A percentile compares a stretch with the other conserved stretches of the same genome.
phyloP scores from a whole-genome alignment of 2,797 vertebrate genomes.

The Poecilia gillii region DNA sequence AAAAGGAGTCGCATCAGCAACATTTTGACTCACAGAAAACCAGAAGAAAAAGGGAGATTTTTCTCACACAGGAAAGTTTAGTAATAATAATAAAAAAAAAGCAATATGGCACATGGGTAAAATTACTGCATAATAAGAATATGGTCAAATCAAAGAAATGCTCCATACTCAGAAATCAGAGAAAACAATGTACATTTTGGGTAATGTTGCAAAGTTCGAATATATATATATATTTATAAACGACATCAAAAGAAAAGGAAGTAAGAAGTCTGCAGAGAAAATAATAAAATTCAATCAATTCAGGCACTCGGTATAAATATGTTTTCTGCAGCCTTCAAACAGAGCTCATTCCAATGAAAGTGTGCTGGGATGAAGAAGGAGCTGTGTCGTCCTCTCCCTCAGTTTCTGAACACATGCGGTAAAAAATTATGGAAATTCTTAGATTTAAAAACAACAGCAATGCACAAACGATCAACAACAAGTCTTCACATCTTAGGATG shows the following conservation, averaged over 20 bases:
- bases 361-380: constrained; percentile 10
- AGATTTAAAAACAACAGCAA: neutral
- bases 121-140: constrained; percentile 20
- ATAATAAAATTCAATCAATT: constrained; percentile 19
- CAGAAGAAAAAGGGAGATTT: constrained; percentile 26
- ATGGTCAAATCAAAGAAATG: constrained; percentile 19
- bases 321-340: constrained; percentile 19
- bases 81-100: constrained; percentile 33
- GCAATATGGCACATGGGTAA: constrained; percentile 41
- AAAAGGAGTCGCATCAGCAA: constrained; percentile 62
- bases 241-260: constrained; percentile 17
- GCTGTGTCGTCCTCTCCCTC: constrained; percentile 20
- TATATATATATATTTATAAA: neutral
- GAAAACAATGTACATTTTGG: constrained; percentile 7
- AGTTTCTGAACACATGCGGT: constrained; percentile 12
- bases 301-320: constrained; percentile 42
- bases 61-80: constrained; percentile 18
- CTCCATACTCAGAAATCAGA: constrained; percentile 26
- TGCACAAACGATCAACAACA: neutral
- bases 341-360: constrained; percentile 11
- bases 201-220: constrained; percentile 11
- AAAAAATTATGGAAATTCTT: constrained; percentile 10
- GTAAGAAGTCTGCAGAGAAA: constrained; percentile 5
- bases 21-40: constrained; percentile 31
- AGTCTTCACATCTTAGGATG: constrained; percentile 2